Evolutionary conservation across 1,140 invertebrate genomes (phyloP), one percentile per base, ranked within the genome.

Genomic region (Euglossa dilemma): DNA sequence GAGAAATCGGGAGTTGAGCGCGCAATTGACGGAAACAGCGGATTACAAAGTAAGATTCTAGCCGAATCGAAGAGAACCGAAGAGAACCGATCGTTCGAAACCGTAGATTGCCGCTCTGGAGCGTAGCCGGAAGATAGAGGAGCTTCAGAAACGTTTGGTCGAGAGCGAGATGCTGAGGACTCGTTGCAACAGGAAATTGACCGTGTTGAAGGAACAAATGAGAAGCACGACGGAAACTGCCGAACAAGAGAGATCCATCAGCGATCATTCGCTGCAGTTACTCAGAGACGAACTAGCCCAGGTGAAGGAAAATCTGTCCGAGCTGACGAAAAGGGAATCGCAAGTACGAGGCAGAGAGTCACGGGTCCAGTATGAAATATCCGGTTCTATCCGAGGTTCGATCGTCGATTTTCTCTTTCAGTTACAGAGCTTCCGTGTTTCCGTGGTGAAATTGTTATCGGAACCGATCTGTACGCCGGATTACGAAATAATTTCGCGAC

Each of bases 61-160:
- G n/a, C n/a, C n/a, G n/a, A n/a, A 47, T 18, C 16, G 11, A 18
- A 14, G 2, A 11, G 16, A 14, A 54, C 54, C n/a, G n/a, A n/a
- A n/a, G 36, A 66, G 61, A 63, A 14, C 20, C 0, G 50, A 12
- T 18, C 54, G 12, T 75, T 45, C n/a, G 12, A 54, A 45, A 50
- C 25, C 64, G 47, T 89, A 98, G 97, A 97, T 98, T 87, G 96
- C 97, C 23, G 96, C 97, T 11, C 89, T 98, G 84, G 97, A 98
- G 93, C 95, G 97, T 36, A 97, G 96, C 0, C 95, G 97, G 56
- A 98, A 98, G 94, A 96, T 98, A 81, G 97, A 98, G 91, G 97
- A 98, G 72, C 93, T 98, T 3, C 97, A 98, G 87, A 97, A 97
- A 92, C 95, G 96, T 80, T 90, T 97, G 6, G 95, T 97, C 36